A percentile compares a stretch with the other conserved stretches of the same genome.
Evolutionary conservation across 2,888 invertebrate genomes (phyloP).

Genomic region (Dicyrtomina minuta): DNA sequence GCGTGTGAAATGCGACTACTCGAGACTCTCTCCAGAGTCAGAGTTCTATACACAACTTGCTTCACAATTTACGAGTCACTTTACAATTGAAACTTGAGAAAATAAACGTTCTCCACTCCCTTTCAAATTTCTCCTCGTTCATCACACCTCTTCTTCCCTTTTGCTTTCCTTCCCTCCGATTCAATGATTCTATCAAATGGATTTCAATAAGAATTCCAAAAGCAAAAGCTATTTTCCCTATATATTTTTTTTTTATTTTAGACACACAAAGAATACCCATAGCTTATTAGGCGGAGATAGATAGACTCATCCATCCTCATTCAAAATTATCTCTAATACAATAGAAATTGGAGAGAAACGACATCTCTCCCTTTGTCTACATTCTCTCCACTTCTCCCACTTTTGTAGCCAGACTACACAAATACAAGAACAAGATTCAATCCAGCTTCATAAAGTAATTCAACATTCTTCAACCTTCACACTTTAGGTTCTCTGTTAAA

Average conservation of each 20-base stretch:
- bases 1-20: conserved; percentile 5
- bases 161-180: too few species aligned
- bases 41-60: conserved; percentile 1
- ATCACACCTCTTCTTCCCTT: conserved; percentile 21
- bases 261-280: conserved; percentile 1
- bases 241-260: conserved; percentile 1
- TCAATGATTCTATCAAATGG: neutral
- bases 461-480: conserved; percentile 13
- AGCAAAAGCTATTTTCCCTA: neutral
- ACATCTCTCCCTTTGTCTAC: neutral
- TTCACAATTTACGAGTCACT: conserved; percentile 49
- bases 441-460: conserved; percentile 18
- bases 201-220: conserved; percentile 12
- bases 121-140: conserved; percentile 12
- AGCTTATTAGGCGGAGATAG: too few species aligned
- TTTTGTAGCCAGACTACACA: neutral
- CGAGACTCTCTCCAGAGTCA: too few species aligned
- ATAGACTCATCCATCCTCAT: conserved; percentile 24
- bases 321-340: conserved; percentile 11
- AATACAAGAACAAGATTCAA: conserved; percentile 26
- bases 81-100: conserved; percentile 48
- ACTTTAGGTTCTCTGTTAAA: conserved; percentile 5
- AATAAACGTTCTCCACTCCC: conserved; percentile 35
- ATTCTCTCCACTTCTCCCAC: neutral
- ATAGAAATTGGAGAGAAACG: neutral